Percentiles rank a stretch among this genome's conserved stretches.
Conservation (phyloP, 2,113 vertebrate species). For the Hoplias malabaricus region DNA sequence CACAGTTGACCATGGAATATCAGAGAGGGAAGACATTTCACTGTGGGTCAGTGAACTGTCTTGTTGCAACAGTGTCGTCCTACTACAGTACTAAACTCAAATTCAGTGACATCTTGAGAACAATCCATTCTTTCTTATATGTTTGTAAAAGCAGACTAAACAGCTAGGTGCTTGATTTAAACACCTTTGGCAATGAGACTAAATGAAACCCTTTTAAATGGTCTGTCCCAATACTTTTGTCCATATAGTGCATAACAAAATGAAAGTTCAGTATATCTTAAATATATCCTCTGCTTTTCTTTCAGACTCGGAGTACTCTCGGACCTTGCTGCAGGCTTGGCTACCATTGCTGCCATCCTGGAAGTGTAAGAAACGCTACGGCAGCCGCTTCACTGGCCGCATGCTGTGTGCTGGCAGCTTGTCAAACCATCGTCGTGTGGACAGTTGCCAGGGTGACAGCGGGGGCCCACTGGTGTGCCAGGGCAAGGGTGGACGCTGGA, state of each 20-base stretch:
- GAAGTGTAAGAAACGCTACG: conserved; percentile 76
- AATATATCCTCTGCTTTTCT: conserved; percentile 33
- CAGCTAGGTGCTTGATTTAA: too few relatives aligned
- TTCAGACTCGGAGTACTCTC: conserved; percentile 78
- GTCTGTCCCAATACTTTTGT: too few relatives aligned
- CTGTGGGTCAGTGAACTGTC: too few relatives aligned
- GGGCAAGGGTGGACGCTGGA: conserved; percentile 76
- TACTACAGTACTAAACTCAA: too few relatives aligned
- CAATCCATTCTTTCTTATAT: too few relatives aligned
- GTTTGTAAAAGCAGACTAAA: too few relatives aligned
- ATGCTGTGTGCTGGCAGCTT: conserved; percentile 88
- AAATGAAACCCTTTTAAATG: too few relatives aligned
- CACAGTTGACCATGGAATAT: too few relatives aligned
- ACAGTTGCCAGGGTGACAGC: conserved; percentile 89
- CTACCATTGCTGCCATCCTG: conserved; percentile 79
- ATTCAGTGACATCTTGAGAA: too few relatives aligned
- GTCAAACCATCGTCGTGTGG: conserved; percentile 79
- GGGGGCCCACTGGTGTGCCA: conserved; percentile 86
- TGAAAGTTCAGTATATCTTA: conserved; percentile 26
- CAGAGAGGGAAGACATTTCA: too few relatives aligned
- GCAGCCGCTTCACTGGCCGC: conserved; percentile 79
- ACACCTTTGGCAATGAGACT: too few relatives aligned
- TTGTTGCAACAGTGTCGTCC: too few relatives aligned
- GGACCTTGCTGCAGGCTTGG: conserved; percentile 81
- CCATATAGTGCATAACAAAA: not conserved